These are phyloP conservation scores for Mellivora capensis DNA, from an alignment of 2,113 vertebrate genomes.

Conservation along the genomic window DNA sequence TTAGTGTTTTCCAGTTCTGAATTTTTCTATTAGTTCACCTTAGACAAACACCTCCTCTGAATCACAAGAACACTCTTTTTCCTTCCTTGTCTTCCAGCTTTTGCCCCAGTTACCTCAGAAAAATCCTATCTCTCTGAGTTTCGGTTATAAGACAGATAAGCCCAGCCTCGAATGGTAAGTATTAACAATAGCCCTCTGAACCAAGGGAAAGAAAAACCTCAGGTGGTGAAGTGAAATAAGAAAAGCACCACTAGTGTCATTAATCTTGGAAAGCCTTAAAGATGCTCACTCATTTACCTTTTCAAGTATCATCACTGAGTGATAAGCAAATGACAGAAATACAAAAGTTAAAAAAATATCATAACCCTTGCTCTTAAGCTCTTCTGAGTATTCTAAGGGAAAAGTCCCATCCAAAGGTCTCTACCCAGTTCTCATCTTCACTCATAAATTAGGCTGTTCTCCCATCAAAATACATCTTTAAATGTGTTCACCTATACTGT, in stretches of 20 bases:
- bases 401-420: neutral
- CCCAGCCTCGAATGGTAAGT: neutral
- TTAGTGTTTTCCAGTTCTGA: neutral
- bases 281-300: neutral
- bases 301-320: neutral
- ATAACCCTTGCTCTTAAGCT: neutral
- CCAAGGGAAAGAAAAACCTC: neutral
- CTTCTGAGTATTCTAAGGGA: neutral
- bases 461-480: conserved; percentile 28
- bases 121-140: neutral
- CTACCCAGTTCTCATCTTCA: neutral
- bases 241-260: neutral
- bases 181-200: neutral
- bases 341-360: neutral
- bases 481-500: neutral
- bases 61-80: neutral
- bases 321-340: neutral
- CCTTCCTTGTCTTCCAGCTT: neutral
- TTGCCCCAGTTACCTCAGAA: neutral
- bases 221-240: neutral
- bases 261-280: neutral
- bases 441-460: neutral
- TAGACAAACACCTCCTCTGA: neutral
- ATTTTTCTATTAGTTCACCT: neutral
- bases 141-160: neutral